These are phyloP conservation scores for Sapayoa aenigma DNA, from an alignment of 2,113 vertebrate species.

Conservation along the genomic window DNA sequence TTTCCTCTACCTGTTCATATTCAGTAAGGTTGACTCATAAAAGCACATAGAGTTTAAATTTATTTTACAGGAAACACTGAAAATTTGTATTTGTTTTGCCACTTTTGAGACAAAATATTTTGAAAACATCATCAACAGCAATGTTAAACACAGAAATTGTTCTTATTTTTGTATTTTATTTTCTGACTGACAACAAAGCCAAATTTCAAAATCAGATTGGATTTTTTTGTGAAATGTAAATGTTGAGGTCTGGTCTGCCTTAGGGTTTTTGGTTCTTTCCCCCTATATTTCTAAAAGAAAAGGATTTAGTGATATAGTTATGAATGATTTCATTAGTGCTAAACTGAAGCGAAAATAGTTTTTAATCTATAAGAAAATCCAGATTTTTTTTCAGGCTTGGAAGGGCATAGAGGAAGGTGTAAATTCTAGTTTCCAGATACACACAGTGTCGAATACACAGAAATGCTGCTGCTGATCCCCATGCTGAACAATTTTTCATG, in stretches of 20 bases:
- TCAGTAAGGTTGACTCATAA: not conserved
- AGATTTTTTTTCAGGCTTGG: not conserved
- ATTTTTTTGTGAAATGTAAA: constrained; percentile 63
- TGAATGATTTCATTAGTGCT: constrained; percentile 53
- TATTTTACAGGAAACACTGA: constrained; percentile 12
- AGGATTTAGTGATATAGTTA: not conserved
- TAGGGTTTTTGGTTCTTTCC: constrained; percentile 62
- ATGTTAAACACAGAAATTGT: constrained; percentile 42
- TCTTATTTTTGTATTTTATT: constrained; percentile 62
- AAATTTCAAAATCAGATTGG: constrained; percentile 62
- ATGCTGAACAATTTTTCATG: not conserved
- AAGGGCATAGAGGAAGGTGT: not conserved
- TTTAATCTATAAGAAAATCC: constrained; percentile 40
- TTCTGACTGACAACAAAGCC: constrained; percentile 59
- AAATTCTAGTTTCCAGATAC: constrained; percentile 18
- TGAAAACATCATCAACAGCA: constrained; percentile 62
- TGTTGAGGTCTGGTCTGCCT: constrained; percentile 64
- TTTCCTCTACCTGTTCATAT: not conserved
- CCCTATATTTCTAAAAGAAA: constrained; percentile 55
- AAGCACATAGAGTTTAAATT: not conserved
- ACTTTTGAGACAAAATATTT: constrained; percentile 62
- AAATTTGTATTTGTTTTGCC: constrained; percentile 55
- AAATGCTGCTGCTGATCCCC: not conserved
- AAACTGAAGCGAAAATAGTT: constrained; percentile 24
- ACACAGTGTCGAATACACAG: not conserved